Base-by-base conservation (phyloP, 1,140 invertebrate genomes). In the Pseudoatta argentina region DNA sequence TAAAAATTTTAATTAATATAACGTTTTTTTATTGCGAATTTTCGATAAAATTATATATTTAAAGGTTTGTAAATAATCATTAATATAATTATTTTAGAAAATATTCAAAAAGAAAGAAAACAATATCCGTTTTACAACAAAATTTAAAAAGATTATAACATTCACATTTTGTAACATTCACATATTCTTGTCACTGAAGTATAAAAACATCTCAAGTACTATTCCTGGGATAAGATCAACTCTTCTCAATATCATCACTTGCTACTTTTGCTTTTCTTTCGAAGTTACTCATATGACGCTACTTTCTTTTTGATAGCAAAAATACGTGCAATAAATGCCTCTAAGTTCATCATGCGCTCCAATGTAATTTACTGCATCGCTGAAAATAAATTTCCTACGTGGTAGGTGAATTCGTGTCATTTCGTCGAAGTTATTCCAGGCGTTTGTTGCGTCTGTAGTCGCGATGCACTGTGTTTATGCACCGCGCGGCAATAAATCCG, bases 391-490 rank as follows among this genome's bases (percentile, higher is more conserved):
- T 83, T 75, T 59, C 67, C 14, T 59, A 75, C 8, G 18, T 12
- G 69, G 8, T 63, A 83, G 55, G 39, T 61, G 55, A 75, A 83
- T 75, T 75, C 44, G 39, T 73, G 79, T 73, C 67, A 59, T 83
- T 75, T 61, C 39, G 48, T 73, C 24, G 3, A 73, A 75, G 67
- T 83, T 83, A 83, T 83, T 83, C 69, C 39, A 57, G 55, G 55
- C 79, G 67, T 44, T 75, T 61, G 79, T 75, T 75, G 69, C 79
- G 39, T 27, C 55, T 67, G 77, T 53, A 53, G 53, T 85, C 48
- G 51, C 61, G 16, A 64, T 85, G 73, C 73, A 27, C 76, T 48
- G 71, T 90, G 88, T 90, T 90, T 90, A 90, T 71, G 73, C 75
- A 34, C 64, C 14, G n/a, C n/a, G 53, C 24, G 34, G 57, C 27